These are phyloP conservation scores for Hydra vulgaris DNA, from an alignment of 30 jellyfish, hydroid and myxozoan genomes.

Conservation along the genomic window DNA sequence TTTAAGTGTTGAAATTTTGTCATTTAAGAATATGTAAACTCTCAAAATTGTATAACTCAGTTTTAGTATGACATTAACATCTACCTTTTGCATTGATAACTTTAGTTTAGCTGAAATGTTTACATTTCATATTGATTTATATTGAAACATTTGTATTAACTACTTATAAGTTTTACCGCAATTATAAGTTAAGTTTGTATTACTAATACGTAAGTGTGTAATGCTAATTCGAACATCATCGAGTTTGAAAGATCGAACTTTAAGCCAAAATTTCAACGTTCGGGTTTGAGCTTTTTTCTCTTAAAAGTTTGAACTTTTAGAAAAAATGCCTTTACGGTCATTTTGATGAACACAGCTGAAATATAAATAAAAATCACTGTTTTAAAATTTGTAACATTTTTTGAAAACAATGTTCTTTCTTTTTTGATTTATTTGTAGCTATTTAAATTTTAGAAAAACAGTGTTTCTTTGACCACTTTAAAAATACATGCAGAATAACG, in stretches of 20 bases:
- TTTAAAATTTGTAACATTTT: not conserved
- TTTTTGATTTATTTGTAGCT: not conserved
- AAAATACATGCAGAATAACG: not conserved
- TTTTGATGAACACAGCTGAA: not conserved
- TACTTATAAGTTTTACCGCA: not conserved
- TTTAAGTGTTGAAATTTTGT: not conserved
- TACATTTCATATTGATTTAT: not conserved
- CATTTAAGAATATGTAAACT: not conserved
- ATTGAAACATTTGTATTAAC: too few relatives aligned
- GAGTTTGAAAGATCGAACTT: not conserved
- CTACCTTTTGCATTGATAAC: not conserved
- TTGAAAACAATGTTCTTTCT: not conserved
- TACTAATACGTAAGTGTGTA: not conserved
- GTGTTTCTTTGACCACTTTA: not conserved
- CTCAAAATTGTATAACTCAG: not conserved
- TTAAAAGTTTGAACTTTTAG: not conserved
- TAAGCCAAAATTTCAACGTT: not conserved
- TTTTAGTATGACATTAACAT: not conserved
- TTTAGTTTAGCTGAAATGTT: not conserved
- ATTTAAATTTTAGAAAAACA: not conserved
- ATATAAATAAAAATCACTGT: not conserved
- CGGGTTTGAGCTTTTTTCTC: not conserved
- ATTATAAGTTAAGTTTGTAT: not conserved
- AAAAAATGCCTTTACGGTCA: not conserved
- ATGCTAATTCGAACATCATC: not conserved